Base-by-base conservation (phyloP, 2,888 invertebrate genomes). In the Eristalinus sepulchralis region DNA sequence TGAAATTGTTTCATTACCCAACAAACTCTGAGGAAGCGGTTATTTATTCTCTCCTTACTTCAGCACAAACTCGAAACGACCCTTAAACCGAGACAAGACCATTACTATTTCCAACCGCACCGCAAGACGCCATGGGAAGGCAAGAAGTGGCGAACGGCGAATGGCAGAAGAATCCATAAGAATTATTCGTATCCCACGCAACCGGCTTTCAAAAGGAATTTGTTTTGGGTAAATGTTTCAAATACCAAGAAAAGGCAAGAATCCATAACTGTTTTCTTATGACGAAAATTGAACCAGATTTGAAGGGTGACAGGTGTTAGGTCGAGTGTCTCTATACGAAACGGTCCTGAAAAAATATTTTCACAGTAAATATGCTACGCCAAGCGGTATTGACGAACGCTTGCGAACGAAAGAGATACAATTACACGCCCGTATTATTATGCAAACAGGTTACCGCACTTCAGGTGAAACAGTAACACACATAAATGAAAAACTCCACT, bases 381-480 rank as follows among this genome's bases (percentile, higher is more conserved):
- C 47, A 17, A 47, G 5, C n/a, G n/a, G n/a, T 39, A 17, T 17
- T 8, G 17, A 47, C 47, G 47, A 17, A 47, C 8, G 47, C 17
- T 47, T 17, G 8, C 8, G 8, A 47, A 47, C n/a, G 47, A 62
- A 47, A 68, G 31, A 71, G 47, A 80, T 76, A 53, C 27, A 27
- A 34, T 68, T 55, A 59, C 66, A 55, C 22, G 36, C 55, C 36
- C 34, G 34, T 34, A 60, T 9, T 59, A 17, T 66, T 57, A 66
- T 36, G 53, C 27, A 63, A 64, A 2, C 39, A 24, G 11, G 34
- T 64, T 39, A 34, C 20, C 55, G 64, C 36, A 60, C 39, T 53
- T 31, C 34, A 76, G 36, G 17, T 77, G 34, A 71, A 66, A 71
- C 53, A 33, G 66, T 77, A 20, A 53, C 82, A 34, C n/a, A 63